phyloP scores from a whole-genome alignment of 2,113 vertebrate genomes.

The human region DNA sequence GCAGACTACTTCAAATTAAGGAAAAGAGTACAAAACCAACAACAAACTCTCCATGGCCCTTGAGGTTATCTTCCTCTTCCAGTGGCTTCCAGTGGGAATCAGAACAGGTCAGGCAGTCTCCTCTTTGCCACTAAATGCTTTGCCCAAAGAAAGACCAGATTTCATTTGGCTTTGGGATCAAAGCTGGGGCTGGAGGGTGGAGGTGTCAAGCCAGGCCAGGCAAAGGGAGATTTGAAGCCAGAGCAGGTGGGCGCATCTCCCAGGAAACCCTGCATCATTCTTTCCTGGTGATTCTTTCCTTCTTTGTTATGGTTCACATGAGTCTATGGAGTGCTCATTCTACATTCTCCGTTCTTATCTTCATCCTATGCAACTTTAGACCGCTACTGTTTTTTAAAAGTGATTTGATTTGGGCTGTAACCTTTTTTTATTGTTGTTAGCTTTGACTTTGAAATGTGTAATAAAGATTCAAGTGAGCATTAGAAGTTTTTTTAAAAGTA shows the following conservation, averaged over 20 bases:
- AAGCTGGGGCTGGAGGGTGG: background rate
- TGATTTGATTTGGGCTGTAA: background rate
- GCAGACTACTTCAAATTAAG: background rate
- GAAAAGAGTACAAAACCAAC: background rate
- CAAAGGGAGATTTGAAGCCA: background rate
- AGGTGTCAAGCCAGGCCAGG: background rate
- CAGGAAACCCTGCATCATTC: rapidly evolving
- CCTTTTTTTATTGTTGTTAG: background rate
- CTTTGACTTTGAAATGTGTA: background rate
- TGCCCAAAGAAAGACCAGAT: background rate
- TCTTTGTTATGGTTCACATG: background rate
- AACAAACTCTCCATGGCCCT: background rate
- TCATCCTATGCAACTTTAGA: too few species aligned
- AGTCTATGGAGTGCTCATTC: background rate
- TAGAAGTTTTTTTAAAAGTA: background rate
- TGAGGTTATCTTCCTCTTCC: background rate
- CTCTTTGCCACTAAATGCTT: background rate
- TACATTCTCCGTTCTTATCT: background rate
- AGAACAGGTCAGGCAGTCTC: background rate
- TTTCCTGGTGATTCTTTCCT: too few species aligned
- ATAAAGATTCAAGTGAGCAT: background rate
- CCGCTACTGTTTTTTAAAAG: background rate
- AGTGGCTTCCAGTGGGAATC: background rate
- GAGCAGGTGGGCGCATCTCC: background rate
- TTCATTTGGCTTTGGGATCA: background rate